Evolutionary conservation across 2,797 vertebrate genomes (phyloP), one percentile per base, ranked within the genome.

Genomic region (Gallinago solitaria): DNA sequence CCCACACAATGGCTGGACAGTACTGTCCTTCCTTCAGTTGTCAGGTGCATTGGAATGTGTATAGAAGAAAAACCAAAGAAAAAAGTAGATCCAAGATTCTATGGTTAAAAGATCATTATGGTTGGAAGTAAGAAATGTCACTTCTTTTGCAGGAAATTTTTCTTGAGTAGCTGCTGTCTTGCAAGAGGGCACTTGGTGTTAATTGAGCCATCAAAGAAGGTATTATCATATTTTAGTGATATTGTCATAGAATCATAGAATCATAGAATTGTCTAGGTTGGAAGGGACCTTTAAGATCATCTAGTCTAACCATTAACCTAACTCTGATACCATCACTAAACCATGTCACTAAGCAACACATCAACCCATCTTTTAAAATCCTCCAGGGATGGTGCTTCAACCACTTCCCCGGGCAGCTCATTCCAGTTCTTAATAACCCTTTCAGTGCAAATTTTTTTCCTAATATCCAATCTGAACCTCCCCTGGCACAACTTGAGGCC

Each of bases 21-120:
- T 75, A 60, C 57, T 85, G 81, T 92, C 79, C 83, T 97, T 97
- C 90, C 91, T 94, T 93, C 87, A 90, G 90, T 97, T 95, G 92
- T 94, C 95, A 97, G 94, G 90, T 96, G 93, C 95, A 89, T 37
- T 96, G 88, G 89, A 92, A 89, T 75, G 61, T 35, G 71, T 56
- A n/a, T 47, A 93, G 63, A 90, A 77, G 75, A 87, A 93, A 94
- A 91, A 70, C 5, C 63, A 27, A 86, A 86, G 39, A 63, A 92
- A 90, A 60, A 24, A 89, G 43, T 39, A 80, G 83, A 65, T 80
- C 71, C 88, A 92, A 78, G 68, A 70, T 83, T 87, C 43, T 93
- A 54, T 5, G 1, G 45, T 64, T 75, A 75, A 83, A 85, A 93
- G 54, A 24, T 30, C 32, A 23, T 57, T 81, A 37, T 59, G 14